These are phyloP conservation scores for Lutjanus argentimaculatus DNA, from an alignment of 2,797 vertebrate species.

Conservation along the genomic window DNA sequence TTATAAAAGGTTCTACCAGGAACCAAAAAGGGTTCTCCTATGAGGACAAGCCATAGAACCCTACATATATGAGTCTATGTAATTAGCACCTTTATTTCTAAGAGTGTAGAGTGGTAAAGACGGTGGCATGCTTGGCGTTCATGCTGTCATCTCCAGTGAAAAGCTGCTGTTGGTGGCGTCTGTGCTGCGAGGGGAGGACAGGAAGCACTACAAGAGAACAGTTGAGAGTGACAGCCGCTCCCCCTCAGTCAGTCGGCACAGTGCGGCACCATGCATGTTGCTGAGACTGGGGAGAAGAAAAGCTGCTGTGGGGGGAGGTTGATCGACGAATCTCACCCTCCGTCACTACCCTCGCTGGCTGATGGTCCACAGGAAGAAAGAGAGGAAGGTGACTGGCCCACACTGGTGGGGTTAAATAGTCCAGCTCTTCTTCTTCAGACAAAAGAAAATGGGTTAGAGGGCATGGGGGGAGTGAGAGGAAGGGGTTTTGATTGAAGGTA, in stretches of 20 bases:
- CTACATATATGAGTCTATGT: no score
- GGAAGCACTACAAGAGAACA: constrained; percentile 48
- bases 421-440: constrained; percentile 87
- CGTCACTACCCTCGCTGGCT: constrained; percentile 80
- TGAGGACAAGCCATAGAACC: no score
- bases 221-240: constrained; percentile 59
- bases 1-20: no score
- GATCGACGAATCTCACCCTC: constrained; percentile 89
- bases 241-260: constrained; percentile 69
- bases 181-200: constrained; percentile 46
- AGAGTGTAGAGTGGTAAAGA: constrained; percentile 28
- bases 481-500: constrained; percentile 62
- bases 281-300: constrained; percentile 49
- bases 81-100: no score
- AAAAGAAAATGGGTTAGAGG: constrained; percentile 65
- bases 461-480: constrained; percentile 15
- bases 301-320: constrained; percentile 46
- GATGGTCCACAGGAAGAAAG: constrained; percentile 86
- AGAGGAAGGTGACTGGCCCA: constrained; percentile 88
- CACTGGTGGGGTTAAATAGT: constrained; percentile 84
- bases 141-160: constrained; percentile 74
- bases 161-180: constrained; percentile 56
- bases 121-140: constrained; percentile 80
- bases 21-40: no score
- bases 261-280: constrained; percentile 83